These are phyloP conservation scores for Manduca sexta DNA, from an alignment of 1,140 invertebrate species.

Conservation along the genomic window DNA sequence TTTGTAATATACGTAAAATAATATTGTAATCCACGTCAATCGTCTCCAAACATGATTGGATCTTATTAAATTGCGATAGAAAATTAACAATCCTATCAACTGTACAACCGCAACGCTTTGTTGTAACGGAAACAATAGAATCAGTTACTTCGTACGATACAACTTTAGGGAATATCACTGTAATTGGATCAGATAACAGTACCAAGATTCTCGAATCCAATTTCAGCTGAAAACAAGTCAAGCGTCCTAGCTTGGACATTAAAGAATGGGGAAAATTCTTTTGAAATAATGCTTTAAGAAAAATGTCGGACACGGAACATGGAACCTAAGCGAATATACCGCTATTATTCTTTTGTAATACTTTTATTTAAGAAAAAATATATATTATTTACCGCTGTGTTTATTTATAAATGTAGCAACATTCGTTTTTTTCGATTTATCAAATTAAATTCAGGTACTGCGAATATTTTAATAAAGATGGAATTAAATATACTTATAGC, in stretches of 20 bases:
- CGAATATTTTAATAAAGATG: no score
- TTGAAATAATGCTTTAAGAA: slow-evolving; percentile 5
- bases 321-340: neutral
- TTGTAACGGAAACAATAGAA: neutral
- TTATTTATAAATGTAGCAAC: no score
- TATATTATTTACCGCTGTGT: no score
- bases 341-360: neutral
- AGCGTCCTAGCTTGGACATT: slow-evolving; percentile 2
- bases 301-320: slow-evolving; percentile 3
- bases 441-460: no score
- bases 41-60: neutral
- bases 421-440: no score
- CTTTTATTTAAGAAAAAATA: no score
- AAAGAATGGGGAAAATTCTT: slow-evolving; percentile 5
- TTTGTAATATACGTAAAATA: no score
- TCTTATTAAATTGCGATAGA: neutral
- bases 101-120: slow-evolving; percentile 1
- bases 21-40: no score
- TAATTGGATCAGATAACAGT: slow-evolving; percentile 7
- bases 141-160: slow-evolving; percentile 2
- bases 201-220: slow-evolving; percentile 6
- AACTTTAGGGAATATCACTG: slow-evolving; percentile 3
- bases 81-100: slow-evolving; percentile 3
- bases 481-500: no score
- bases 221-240: slow-evolving; percentile 7